Evolutionary conservation across 2,113 vertebrate species (phyloP).

Genomic region (Cheirogaleus medius): DNA sequence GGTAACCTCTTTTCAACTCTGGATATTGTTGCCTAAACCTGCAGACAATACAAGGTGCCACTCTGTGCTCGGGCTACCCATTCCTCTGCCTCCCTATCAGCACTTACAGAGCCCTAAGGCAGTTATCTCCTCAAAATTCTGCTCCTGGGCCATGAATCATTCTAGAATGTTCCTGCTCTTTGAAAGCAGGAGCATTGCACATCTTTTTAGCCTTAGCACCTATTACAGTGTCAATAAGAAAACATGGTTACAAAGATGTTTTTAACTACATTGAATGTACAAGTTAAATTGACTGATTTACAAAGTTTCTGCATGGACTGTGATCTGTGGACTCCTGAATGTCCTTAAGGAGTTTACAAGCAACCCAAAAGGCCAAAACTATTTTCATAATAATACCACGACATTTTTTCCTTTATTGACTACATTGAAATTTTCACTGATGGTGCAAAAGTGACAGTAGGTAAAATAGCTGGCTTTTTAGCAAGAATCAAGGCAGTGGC

Average conservation of each 20-base stretch:
- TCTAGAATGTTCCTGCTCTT: not conserved
- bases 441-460: not conserved
- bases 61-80: not conserved
- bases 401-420: not conserved
- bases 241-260: not conserved
- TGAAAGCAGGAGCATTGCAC: not conserved
- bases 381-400: not conserved
- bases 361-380: not conserved
- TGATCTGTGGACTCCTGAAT: not conserved
- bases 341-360: not conserved
- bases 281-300: not conserved
- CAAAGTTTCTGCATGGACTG: not conserved
- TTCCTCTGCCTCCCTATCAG: not conserved
- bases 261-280: not conserved
- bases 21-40: not conserved
- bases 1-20: not conserved
- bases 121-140: not conserved
- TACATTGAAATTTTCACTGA: not conserved
- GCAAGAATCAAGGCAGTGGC: not conserved
- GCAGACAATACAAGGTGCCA: not conserved
- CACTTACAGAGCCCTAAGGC: not conserved
- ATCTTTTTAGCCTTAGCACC: not conserved
- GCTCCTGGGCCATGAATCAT: not conserved
- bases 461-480: not conserved
- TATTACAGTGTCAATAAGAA: not conserved